A percentile compares a stretch with the other conserved stretches of the same genome.
These are phyloP conservation scores for Tribolium castaneum DNA, from an alignment of 1,140 invertebrate genomes.

Conservation along the genomic window DNA sequence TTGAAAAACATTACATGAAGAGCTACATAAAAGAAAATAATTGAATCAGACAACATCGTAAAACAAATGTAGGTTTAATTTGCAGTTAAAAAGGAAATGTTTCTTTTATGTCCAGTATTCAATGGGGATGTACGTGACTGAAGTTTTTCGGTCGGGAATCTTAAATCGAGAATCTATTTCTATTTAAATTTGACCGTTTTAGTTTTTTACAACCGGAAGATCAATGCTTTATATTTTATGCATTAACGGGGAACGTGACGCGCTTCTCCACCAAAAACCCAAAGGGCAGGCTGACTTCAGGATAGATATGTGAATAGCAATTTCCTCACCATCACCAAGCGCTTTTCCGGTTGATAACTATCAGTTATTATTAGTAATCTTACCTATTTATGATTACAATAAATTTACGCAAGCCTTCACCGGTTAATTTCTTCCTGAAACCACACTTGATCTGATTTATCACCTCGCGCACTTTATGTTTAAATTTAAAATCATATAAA, in stretches of 20 bases:
- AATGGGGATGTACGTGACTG: conserved; percentile 34
- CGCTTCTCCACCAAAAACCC: not conserved
- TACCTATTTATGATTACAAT: not conserved
- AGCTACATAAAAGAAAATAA: conserved; percentile 49
- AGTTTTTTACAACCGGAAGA: conserved; percentile 19
- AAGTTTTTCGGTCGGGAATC: conserved; percentile 11
- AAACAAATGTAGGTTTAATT: conserved; percentile 52
- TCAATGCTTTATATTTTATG: conserved; percentile 24
- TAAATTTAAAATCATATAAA: no score
- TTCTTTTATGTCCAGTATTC: conserved; percentile 44
- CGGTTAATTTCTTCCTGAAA: conserved; percentile 8
- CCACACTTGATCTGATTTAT: not conserved
- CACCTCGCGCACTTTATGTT: not conserved
- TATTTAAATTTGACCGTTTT: conserved; percentile 40
- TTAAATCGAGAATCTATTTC: conserved; percentile 35
- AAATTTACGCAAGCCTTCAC: conserved; percentile 8
- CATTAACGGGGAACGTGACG: conserved; percentile 5
- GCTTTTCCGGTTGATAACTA: not conserved
- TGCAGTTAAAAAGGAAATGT: conserved; percentile 49
- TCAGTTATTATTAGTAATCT: not conserved
- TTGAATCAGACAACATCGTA: conserved; percentile 50
- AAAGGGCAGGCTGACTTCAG: not conserved
- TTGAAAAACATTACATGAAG: conserved; percentile 44
- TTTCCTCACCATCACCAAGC: not conserved
- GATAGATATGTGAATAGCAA: not conserved